Evolutionary conservation across 2,113 vertebrate species (phyloP).

Genomic region (Vicugna pacos): DNA sequence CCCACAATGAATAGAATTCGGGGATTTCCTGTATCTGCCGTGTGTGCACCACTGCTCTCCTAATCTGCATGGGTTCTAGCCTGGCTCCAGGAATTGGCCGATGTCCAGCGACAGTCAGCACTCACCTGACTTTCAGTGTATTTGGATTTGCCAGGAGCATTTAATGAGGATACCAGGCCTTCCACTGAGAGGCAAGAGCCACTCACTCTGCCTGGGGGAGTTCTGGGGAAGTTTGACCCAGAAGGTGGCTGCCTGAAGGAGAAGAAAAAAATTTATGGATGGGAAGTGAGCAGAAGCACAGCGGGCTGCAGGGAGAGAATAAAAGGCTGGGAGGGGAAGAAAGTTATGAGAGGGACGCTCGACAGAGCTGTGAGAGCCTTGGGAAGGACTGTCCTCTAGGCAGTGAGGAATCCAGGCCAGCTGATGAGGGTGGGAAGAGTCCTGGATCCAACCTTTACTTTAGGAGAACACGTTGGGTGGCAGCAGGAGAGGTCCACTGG

Average conservation of each 20-base stretch:
- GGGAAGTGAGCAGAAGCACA: not conserved
- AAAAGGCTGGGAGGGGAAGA: not conserved
- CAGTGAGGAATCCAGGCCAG: too few species aligned
- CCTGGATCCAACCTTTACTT: not conserved
- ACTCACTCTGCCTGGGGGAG: not conserved
- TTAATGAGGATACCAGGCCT: conserved; percentile 73
- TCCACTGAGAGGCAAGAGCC: conserved; percentile 6
- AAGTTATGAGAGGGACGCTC: not conserved
- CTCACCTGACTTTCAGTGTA: conserved; percentile 1
- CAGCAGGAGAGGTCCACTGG: not conserved
- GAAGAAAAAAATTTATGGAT: not conserved
- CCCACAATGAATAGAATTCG: conserved; percentile 55
- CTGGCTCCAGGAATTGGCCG: not conserved
- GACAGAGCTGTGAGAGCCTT: not conserved
- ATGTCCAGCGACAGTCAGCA: conserved; percentile 39
- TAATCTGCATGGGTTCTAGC: not conserved
- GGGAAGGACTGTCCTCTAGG: not conserved
- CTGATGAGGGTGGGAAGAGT: not conserved
- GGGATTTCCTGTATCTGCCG: conserved; percentile 67
- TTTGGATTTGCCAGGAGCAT: conserved; percentile 43
- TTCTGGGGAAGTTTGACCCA: conserved; percentile 18
- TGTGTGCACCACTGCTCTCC: not conserved
- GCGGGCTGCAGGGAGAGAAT: not conserved
- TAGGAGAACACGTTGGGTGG: not conserved
- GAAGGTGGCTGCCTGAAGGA: conserved; percentile 8